Evolutionary conservation across 92 coral and sea anemone genomes (phyloP).

Genomic region (Epizoanthus fatuus): DNA sequence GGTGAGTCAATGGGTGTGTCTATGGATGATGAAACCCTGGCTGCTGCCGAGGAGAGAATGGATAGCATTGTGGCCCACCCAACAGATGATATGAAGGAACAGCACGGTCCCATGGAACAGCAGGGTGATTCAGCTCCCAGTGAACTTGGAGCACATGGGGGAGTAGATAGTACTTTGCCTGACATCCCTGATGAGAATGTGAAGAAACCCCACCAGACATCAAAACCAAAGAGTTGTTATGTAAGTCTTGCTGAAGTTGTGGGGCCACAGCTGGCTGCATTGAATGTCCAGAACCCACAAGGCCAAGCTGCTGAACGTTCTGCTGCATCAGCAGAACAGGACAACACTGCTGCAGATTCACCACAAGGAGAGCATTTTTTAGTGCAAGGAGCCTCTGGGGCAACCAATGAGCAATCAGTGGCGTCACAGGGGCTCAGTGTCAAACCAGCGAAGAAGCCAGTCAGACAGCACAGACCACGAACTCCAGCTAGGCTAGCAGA

Average conservation of each 20-base stretch:
- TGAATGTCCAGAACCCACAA: conserved; percentile 29
- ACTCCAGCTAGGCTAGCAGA: conserved; percentile 10
- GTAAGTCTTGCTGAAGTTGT: conserved; percentile 53
- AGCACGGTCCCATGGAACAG: neutral
- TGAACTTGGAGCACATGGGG: neutral
- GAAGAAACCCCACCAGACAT: conserved; percentile 3
- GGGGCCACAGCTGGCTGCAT: conserved; percentile 69
- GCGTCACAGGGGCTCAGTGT: too few species aligned
- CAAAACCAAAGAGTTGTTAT: conserved; percentile 59
- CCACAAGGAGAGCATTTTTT: conserved; percentile 1
- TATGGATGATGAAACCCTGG: neutral
- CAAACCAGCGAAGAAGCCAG: neutral
- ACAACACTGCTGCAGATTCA: neutral
- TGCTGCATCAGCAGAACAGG: neutral
- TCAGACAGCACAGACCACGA: neutral
- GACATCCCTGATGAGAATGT: conserved; percentile 15
- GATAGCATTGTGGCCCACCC: conserved; percentile 13
- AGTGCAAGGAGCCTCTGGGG: neutral
- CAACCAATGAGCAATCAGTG: too few species aligned
- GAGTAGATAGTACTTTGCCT: conserved; percentile 8
- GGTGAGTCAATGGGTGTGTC: neutral
- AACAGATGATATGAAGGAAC: conserved; percentile 8
- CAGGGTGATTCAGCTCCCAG: neutral
- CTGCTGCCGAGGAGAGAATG: neutral
- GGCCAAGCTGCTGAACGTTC: neutral